Evolutionary conservation across 2,888 invertebrate genomes (phyloP), one percentile per base, ranked within the genome.

Genomic region (Apodemia duryi): DNA sequence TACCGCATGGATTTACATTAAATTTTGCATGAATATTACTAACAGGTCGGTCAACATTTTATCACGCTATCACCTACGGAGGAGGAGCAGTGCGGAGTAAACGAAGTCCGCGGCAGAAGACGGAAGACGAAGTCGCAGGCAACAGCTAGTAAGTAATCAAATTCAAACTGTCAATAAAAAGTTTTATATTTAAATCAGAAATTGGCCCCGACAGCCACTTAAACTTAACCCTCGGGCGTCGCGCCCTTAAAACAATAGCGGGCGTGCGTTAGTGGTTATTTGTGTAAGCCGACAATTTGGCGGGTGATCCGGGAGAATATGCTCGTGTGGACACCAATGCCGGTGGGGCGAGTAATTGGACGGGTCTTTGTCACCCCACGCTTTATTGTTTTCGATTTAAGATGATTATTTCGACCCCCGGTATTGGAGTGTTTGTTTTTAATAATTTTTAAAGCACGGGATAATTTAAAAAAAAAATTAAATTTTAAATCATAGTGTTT

Each of bases 251-350:
- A 54, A 54, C 54, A 54, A 54, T 29, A 29, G 52, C 52, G n/a
- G 28, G 54, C 54, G 52, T 41, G 62, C 62, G 62, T 29, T 49
- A 46, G 62, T 46, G 63, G 54, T 54, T 52, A 41, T 52, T 54
- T 63, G 54, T 52, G 13, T 29, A 28, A 41, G 41, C 29, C 32
- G 46, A 38, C 61, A 51, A 49, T 60, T 61, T 63, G 54, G 7
- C 10, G 28, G 57, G 63, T 28, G 21, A 57, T 46, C 61, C 41
- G 38, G 64, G 61, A 43, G 32, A 38, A 61, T 64, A 65, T 65
- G 65, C 62, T 52, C 65, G 63, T 63, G 63, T 60, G 66, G 66
- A 66, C 61, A 61, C 57, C 51, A 64, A 61, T 63, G 29, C 46
- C 63, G 38, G 52, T 41, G 43, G 63, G 60, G 51, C 11, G 41